Base-by-base conservation (phyloP, 2,888 invertebrate genomes). In the Sylvicola fuscatus region DNA sequence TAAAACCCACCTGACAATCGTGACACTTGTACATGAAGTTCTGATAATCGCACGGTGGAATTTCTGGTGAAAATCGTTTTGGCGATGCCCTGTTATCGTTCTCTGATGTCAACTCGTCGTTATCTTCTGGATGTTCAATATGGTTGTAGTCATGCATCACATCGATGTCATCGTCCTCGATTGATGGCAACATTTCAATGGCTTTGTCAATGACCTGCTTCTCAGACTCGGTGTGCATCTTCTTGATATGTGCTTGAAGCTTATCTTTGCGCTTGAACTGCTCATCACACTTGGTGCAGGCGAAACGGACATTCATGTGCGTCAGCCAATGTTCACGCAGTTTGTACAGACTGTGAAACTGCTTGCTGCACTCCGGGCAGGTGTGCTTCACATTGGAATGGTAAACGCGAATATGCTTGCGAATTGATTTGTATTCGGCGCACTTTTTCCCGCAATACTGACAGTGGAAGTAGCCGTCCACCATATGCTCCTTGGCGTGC, bases 241-340 rank as follows among this genome's bases (percentile, higher is more conserved):
- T 58, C 37, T 66, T 66, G 51, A 71, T 70, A 49, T 81, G 81
- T 44, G 77, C 77, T 43, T 70, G 70, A 34, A 81, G 54, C 49
- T 77, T 77, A 46, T 77, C 76, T 46, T 78, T 79, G 15, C 81
- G 62, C 48, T 79, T 79, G 51, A 81, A 82, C 50, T 75, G 75
- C 44, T 75, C 72, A 1, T 76, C 78, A 52, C 83, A 82, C 47
- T 71, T 67, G 3, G 75, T 70, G 48, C 83, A 83, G 41, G 76
- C 62, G 56, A 79, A 80, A 48, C 77, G 75, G 34, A 70, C 61
- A 3, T 15, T 35, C 12, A 40, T 26, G 30, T 32, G 34, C 34
- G 27, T 27, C 6, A 38, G 13, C 15, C 14, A 14, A 31, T 38
- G 37, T 11, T 27, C 15, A 7, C 34, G 32, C 10, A 38, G 16